Base-by-base conservation (phyloP, 37 sponge, comb jelly and placozoan genomes). In the Halichondria panicea region DNA sequence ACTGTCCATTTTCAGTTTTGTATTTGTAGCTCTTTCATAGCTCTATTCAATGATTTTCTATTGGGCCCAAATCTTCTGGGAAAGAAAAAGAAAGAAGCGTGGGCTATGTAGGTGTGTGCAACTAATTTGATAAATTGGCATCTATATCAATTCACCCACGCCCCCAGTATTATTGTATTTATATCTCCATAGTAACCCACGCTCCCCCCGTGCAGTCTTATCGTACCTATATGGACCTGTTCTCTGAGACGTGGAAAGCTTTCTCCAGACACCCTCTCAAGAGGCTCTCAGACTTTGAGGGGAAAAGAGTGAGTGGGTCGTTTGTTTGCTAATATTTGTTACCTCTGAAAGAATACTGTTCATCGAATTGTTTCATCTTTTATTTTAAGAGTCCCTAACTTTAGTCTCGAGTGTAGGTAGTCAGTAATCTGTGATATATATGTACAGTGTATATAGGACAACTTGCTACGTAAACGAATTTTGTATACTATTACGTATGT, bases 171-270 rank as follows among this genome's bases (percentile, higher is more conserved):
- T 74, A 74, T 32, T 42, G 74, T 30, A 27, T 13, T 3, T 74
- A 74, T 31, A 33, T 46, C 19, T 31, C 4, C 41, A 33, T 24
- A 80, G n/a, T n/a, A n/a, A 64, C 64, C 77, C 52, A 45, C 1
- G 0, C 41, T 45, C 5, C 22, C 12, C 39, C 1, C 40, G 15
- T 60, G 37, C 43, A 74, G 74, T 74, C 74, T 1, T 74, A 74
- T 32, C 40, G 74, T 30, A 27, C 32, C 4, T 74, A 74, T 31
- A 33, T 46, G 36, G 92, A 88, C 46, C 74, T 92, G 30, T 95
- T 95, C 69, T 12, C 32, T 7, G 89, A 84, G 27, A 70, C 90
- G 25, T 95, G 96, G 96, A 53, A 48, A 30, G 90, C 89, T 4
- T 95, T 95, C 63, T 60, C 90, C 1, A 60, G 55, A 28, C 66